Base-by-base conservation (phyloP, 2,797 vertebrate species). In the Xenopus petersii region DNA sequence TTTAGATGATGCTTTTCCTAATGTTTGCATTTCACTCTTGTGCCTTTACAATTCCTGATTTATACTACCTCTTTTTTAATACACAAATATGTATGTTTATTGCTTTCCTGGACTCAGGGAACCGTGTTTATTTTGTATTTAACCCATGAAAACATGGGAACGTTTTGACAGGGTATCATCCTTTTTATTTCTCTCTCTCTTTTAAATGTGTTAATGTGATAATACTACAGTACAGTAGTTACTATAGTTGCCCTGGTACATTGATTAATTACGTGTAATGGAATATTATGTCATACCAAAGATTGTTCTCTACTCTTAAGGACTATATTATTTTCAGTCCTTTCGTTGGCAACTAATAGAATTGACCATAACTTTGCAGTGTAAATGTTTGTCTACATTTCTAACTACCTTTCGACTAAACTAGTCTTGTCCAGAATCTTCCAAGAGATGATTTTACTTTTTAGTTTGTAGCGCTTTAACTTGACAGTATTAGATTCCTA, bases 101-200 rank as follows among this genome's bases (percentile, higher is more conserved):
- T 92, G 70, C 84, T 94, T 94, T 95, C 90, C 91, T 94, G 89
- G 93, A 93, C 95, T 99, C 96, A 98, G 96, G 98, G 95, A 95
- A 92, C 89, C 87, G 91, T 94, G 93, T 94, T 89, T 93, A 87
- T 85, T 86, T 94, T 93, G 88, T 87, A 93, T 90, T 91, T 93
- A 90, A 89, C 83, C 85, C 91, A 85, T 91, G 74, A 87, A 6
- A 85, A 86, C 26, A 82, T 90, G 87, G 91, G 93, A 91, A 88
- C 88, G 93, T 84, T 17, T 91, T 92, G 67, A 99, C 98, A 99
- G 98, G 98, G 98, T 99, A 98, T 96, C 84, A 82, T 85, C 82
- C 59, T 55, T 30, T 65, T 92, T 89, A 90, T 87, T 7, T 42
- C 36, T 42, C 36, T 42, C 36, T 92, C 80, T 51, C 26, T 30